Conservation (phyloP, 1,140 invertebrate species). For the Euura lappo region DNA sequence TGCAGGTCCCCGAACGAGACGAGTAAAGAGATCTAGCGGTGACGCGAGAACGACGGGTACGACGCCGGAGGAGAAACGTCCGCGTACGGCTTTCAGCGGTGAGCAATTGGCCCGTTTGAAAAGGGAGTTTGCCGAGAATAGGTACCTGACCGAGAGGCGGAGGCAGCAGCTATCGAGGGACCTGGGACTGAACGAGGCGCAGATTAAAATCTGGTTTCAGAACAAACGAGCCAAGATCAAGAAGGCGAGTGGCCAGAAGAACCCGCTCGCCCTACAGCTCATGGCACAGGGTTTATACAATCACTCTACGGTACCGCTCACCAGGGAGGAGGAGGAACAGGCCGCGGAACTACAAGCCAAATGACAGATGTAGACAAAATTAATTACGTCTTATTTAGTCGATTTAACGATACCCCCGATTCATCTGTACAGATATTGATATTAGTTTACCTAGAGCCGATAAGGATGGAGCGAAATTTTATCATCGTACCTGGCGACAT, state of each 20-base stretch:
- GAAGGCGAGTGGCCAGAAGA: conserved; percentile 89
- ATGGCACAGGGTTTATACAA: conserved; percentile 97
- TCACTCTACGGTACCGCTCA: conserved; percentile 84
- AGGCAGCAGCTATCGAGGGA: conserved; percentile 91
- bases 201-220: conserved; percentile 99
- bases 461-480: no score
- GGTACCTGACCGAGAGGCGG: conserved; percentile 93
- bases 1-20: conserved; percentile 50
- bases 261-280: conserved; percentile 89
- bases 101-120: conserved; percentile 93
- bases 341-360: conserved; percentile 58
- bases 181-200: conserved; percentile 93
- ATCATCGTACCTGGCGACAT: no score
- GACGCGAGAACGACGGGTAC: conserved; percentile 25
- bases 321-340: conserved; percentile 81
- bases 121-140: conserved; percentile 93
- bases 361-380: conserved; percentile 35
- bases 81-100: conserved; percentile 95
- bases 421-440: no score
- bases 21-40: conserved; percentile 44
- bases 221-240: conserved; percentile 99
- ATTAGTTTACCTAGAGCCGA: no score
- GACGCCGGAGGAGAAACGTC: conserved; percentile 85
- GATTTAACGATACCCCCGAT: no score
- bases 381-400: neutral